Evolutionary conservation across 2,113 vertebrate species (phyloP).

Genomic region (Ahaetulla prasina): DNA sequence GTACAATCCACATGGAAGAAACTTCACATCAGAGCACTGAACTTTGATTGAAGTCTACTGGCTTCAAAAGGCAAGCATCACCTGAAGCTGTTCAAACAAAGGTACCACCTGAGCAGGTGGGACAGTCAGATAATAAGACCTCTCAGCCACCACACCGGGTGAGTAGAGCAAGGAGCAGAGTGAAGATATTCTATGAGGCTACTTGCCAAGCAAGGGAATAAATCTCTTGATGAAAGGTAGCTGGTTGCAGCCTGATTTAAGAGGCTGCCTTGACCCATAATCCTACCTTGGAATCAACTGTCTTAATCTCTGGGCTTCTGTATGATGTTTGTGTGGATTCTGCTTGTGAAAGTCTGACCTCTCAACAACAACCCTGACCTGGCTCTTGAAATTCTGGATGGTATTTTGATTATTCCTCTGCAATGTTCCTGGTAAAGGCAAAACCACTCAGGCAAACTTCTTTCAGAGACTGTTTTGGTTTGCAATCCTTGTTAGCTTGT

Average conservation of each 20-base stretch:
- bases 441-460: not conserved
- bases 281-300: not conserved
- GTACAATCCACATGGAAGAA: not conserved
- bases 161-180: not conserved
- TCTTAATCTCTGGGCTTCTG: not conserved
- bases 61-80: not conserved
- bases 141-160: not conserved
- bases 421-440: not conserved
- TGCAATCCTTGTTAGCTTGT: too few relatives aligned
- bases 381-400: not conserved
- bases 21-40: not conserved
- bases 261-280: not conserved
- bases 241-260: not conserved
- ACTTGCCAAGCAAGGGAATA: not conserved
- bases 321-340: not conserved
- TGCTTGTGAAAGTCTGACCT: not conserved
- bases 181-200: not conserved
- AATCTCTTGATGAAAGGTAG: not conserved
- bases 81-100: not conserved
- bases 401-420: not conserved
- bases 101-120: not conserved
- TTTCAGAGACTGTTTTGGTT: not conserved
- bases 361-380: not conserved
- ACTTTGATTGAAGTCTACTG: not conserved
- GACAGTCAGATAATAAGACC: not conserved